phyloP scores from a whole-genome alignment of 1,140 invertebrate species.

The Phymastichus coffea region DNA sequence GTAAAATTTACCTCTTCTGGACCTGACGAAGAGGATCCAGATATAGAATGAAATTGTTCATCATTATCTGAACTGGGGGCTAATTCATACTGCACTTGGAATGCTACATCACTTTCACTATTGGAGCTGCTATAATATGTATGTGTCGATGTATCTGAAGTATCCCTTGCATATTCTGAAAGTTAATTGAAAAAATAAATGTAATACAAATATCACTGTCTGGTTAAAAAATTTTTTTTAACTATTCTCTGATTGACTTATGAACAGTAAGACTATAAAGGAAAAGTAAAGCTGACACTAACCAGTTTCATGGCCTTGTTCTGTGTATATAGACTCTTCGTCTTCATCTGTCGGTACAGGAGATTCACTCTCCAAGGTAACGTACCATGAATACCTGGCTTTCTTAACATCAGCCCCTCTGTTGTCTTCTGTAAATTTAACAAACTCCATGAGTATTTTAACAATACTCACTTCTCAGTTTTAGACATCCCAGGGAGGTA shows the following conservation, averaged over 20 bases:
- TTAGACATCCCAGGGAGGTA: too few relatives aligned
- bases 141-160: slow-evolving; percentile 37
- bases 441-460: not conserved
- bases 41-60: not conserved
- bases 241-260: too few relatives aligned
- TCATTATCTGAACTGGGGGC: not conserved
- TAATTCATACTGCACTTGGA: slow-evolving; percentile 35
- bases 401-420: not conserved
- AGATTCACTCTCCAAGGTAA: slow-evolving; percentile 41
- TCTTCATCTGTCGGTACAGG: slow-evolving; percentile 37
- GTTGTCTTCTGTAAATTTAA: slow-evolving; percentile 23
- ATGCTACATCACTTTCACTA: slow-evolving; percentile 26
- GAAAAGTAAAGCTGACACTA: too few relatives aligned
- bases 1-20: not conserved
- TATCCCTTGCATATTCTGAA: slow-evolving; percentile 36
- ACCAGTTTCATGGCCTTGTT: slow-evolving; percentile 42
- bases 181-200: too few relatives aligned
- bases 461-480: too few relatives aligned
- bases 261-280: too few relatives aligned
- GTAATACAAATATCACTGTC: too few relatives aligned
- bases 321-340: slow-evolving; percentile 39
- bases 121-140: slow-evolving; percentile 13
- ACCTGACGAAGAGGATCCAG: not conserved
- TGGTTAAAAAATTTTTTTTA: slow-evolving; percentile 17
- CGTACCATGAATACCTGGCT: slow-evolving; percentile 29